Conservation (phyloP, 2,888 invertebrate species). For the Acrocera orbiculus region DNA sequence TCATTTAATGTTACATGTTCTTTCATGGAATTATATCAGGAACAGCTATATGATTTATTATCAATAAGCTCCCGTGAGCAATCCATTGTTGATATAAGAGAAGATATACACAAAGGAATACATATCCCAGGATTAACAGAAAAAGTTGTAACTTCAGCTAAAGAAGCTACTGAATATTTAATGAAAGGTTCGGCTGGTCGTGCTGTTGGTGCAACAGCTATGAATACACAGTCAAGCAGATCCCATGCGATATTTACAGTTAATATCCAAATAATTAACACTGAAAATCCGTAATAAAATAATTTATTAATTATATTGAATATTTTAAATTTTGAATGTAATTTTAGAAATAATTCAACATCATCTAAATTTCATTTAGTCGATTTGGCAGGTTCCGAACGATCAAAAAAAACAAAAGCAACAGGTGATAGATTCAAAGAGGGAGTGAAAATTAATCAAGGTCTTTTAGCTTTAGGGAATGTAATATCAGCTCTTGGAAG, state of each 20-base stretch:
- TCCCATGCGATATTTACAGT: conserved; percentile 83
- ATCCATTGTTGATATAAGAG: conserved; percentile 61
- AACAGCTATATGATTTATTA: conserved; percentile 70
- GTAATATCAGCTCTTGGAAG: conserved; percentile 85
- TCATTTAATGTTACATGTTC: conserved; percentile 57
- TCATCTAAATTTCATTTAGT: conserved; percentile 79
- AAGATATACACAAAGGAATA: conserved; percentile 47
- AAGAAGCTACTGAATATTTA: conserved; percentile 49
- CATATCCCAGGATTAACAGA: conserved; percentile 47
- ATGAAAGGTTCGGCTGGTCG: conserved; percentile 55
- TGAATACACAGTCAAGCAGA: conserved; percentile 77
- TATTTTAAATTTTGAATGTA: too few relatives aligned
- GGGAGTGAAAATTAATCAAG: conserved; percentile 83
- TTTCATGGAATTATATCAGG: conserved; percentile 80
- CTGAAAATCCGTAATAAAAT: conserved; percentile 38
- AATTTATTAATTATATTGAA: not conserved
- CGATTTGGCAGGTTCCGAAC: conserved; percentile 80
- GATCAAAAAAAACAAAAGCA: conserved; percentile 78
- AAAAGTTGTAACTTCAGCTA: conserved; percentile 38
- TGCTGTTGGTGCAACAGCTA: conserved; percentile 76
- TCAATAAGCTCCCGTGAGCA: conserved; percentile 48
- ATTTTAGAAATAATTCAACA: conserved; percentile 47
- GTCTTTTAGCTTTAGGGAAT: conserved; percentile 77
- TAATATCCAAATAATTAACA: conserved; percentile 45
- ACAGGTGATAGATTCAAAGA: conserved; percentile 76